Evolutionary conservation across 2,888 invertebrate genomes (phyloP).

Genomic region (Galeruca laticollis): DNA sequence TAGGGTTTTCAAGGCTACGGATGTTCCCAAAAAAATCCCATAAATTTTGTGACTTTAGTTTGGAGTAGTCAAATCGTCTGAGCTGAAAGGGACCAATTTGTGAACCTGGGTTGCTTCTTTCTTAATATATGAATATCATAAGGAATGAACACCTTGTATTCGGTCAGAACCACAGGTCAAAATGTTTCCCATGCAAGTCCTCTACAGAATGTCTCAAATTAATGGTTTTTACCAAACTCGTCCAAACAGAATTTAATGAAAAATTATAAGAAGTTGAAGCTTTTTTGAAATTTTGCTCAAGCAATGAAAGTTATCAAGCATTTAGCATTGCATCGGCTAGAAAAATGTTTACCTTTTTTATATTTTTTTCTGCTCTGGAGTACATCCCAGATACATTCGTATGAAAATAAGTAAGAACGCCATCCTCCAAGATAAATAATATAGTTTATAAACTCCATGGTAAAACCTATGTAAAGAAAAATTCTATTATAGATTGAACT

Average conservation of each 20-base stretch:
- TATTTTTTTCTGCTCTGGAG: neutral
- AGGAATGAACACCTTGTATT: no score
- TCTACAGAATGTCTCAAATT: no score
- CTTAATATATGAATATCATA: no score
- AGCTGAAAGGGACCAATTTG: no score
- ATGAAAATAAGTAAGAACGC: constrained; percentile 2
- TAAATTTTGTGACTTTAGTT: no score
- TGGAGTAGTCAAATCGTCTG: no score
- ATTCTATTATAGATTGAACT: neutral
- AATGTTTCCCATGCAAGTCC: no score
- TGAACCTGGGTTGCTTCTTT: no score
- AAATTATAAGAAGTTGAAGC: neutral
- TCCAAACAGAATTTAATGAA: neutral
- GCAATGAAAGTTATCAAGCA: neutral
- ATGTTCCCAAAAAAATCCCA: no score
- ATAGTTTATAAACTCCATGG: constrained; percentile 2
- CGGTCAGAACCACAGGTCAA: no score
- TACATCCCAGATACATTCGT: neutral
- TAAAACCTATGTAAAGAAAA: neutral
- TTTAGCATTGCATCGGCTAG: neutral
- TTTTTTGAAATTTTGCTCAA: neutral
- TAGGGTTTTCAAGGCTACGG: no score
- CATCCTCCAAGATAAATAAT: constrained; percentile 8
- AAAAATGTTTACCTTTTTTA: neutral
- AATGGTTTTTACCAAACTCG: no score